Percentiles rank a stretch among this genome's conserved stretches.
Conservation (phyloP, 2,113 vertebrate species). For the Epinephelus lanceolatus region DNA sequence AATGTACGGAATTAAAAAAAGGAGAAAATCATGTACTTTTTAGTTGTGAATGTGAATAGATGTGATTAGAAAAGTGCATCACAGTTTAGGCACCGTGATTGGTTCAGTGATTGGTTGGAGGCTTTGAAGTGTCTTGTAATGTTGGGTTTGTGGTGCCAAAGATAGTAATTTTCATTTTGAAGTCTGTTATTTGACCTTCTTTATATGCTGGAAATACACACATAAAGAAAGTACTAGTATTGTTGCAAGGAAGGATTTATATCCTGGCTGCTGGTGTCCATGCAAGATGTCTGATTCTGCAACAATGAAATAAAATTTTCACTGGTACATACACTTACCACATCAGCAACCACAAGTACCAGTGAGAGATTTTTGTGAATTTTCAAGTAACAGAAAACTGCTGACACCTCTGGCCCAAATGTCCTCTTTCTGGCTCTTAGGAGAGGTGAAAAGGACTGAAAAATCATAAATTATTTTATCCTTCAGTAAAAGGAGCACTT, state of each 20-base stretch:
- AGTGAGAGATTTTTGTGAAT: background rate
- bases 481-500: background rate
- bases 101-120: constrained; percentile 10
- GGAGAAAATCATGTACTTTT: background rate
- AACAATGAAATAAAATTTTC: background rate
- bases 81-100: constrained; percentile 11
- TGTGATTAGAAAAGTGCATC: constrained; percentile 8
- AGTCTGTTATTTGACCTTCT: constrained; percentile 16
- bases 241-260: background rate
- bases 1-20: background rate
- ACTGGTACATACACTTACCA: background rate
- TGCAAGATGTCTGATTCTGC: background rate
- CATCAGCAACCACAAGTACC: background rate
- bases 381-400: background rate
- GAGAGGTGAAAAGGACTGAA: background rate
- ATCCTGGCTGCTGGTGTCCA: background rate
- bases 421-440: background rate
- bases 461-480: background rate
- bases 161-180: constrained; percentile 11
- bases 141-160: constrained; percentile 1
- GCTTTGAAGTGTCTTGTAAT: constrained; percentile 28
- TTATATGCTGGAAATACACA: constrained; percentile 3
- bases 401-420: background rate
- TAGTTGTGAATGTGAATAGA: constrained; percentile 11
- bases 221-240: background rate